Evolutionary conservation across 2,888 invertebrate genomes (phyloP).

Genomic region (Patella ulyssiponensis): DNA sequence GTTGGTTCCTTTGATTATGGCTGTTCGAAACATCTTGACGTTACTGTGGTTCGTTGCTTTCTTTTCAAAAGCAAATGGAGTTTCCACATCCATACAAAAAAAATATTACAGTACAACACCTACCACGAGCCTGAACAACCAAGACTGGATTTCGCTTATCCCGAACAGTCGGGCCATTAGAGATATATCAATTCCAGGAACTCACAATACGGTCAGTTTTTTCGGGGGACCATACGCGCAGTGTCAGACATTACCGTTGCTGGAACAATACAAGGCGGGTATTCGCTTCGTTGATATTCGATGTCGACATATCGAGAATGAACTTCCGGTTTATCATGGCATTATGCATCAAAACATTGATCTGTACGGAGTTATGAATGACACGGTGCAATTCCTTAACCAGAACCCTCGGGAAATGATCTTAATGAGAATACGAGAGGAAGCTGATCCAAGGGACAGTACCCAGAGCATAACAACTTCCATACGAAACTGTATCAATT

Average conservation of each 20-base stretch:
- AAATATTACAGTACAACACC: not conserved
- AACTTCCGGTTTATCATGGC: not conserved
- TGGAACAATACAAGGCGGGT: not conserved
- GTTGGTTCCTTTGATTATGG: too few relatives aligned
- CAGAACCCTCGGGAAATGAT: not conserved
- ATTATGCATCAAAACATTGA: not conserved
- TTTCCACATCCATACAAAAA: too few relatives aligned
- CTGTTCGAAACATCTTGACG: too few relatives aligned
- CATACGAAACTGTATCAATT: not conserved
- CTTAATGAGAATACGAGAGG: not conserved
- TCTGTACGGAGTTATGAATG: not conserved
- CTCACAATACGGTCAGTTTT: slow-evolving; percentile 6
- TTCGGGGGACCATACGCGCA: not conserved
- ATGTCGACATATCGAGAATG: not conserved
- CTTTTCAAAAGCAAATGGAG: too few relatives aligned
- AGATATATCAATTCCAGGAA: not conserved
- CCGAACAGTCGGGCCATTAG: not conserved
- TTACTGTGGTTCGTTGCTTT: too few relatives aligned
- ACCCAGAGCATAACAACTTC: not conserved
- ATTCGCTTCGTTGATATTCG: slow-evolving; percentile 3
- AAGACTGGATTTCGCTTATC: not conserved
- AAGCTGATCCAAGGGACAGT: not conserved
- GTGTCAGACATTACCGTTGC: not conserved
- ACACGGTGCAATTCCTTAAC: not conserved
- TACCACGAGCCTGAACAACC: not conserved